Base-by-base conservation (phyloP, 1,140 invertebrate genomes). In the Drosophila varians region DNA sequence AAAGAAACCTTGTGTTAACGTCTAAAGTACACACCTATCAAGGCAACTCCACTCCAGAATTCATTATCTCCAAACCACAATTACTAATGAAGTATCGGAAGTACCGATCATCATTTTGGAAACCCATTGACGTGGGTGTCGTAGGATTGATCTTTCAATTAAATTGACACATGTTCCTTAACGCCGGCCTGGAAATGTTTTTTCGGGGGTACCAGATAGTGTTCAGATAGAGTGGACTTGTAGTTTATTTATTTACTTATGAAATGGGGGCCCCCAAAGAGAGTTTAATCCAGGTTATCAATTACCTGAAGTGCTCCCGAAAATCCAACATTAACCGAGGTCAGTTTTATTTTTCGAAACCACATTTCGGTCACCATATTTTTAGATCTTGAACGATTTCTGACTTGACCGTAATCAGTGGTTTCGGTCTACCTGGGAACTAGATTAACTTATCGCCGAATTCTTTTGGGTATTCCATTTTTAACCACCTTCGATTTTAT, bases 141-240 rank as follows among this genome's bases (percentile, higher is more conserved):
- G n/a, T 14, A 14, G 21, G 62, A 66, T 66, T 21, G 46, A 3
- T 45, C 9, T 19, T 52, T 25, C 60, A 66, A 66, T 66, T 66
- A 66, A 34, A 12, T 34, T 66, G 60, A 66, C 62, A 66, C 31
- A 21, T 66, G 46, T 52, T 66, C 21, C 47, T 11, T 21, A 26
- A 34, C 25, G 21, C 21, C 4, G 5, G 8, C 45, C 65, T 66
- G 9, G 28, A 66, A 66, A 21, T n/a, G 11, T 12, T 9, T 21
- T 0, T 25, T 16, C 49, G n/a, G 6, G 8, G 47, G 45, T 48
- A 16, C 14, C 5, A 38, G 60, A 46, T 28, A 53, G 23, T 40
- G 23, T 18, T 1, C 0, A 31, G 3, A 4, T 19, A 40, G 9
- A 8, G 2, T 38, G 26, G 23, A 57, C 58, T 60, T 58, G 25